Conservation (phyloP, 92 coral and sea anemone species). For the Virgularia gustaviana region DNA sequence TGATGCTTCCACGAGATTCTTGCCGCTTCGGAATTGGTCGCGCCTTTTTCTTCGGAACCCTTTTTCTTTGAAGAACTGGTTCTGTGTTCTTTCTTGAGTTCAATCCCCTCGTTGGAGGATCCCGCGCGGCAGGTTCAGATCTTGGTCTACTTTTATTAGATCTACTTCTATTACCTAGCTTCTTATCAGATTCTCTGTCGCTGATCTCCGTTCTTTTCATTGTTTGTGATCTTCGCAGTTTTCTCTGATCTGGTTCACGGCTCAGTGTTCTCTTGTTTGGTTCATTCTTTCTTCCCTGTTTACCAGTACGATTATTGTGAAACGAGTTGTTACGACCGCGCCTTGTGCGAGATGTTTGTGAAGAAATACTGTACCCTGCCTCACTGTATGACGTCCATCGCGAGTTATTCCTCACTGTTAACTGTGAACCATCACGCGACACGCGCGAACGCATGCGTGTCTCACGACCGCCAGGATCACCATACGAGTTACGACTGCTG, state of each 20-base stretch:
- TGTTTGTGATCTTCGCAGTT: background rate
- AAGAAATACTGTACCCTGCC: slow-evolving; percentile 67
- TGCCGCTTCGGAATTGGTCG: slow-evolving; percentile 47
- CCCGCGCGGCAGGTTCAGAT: background rate
- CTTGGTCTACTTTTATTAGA: background rate
- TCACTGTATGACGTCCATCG: slow-evolving; percentile 63
- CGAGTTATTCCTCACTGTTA: slow-evolving; percentile 63
- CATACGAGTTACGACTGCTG: slow-evolving; percentile 25
- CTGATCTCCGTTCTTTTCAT: background rate
- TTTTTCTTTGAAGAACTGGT: slow-evolving; percentile 33
- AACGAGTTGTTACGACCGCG: background rate
- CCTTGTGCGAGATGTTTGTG: background rate
- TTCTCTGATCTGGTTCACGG: slow-evolving; percentile 14
- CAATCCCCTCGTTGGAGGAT: background rate
- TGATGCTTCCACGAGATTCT: slow-evolving; percentile 39
- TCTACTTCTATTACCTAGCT: background rate
- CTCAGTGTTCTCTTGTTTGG: background rate
- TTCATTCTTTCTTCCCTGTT: background rate
- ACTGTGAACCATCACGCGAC: slow-evolving; percentile 45
- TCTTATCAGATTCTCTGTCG: slow-evolving; percentile 23
- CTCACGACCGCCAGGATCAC: slow-evolving; percentile 27
- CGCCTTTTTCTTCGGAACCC: slow-evolving; percentile 59
- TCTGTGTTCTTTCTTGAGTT: slow-evolving; percentile 2
- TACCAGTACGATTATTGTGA: slow-evolving; percentile 7
- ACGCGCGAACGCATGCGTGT: slow-evolving; percentile 23